Base-by-base conservation (phyloP, 2,888 invertebrate genomes). In the Villa cingulata region DNA sequence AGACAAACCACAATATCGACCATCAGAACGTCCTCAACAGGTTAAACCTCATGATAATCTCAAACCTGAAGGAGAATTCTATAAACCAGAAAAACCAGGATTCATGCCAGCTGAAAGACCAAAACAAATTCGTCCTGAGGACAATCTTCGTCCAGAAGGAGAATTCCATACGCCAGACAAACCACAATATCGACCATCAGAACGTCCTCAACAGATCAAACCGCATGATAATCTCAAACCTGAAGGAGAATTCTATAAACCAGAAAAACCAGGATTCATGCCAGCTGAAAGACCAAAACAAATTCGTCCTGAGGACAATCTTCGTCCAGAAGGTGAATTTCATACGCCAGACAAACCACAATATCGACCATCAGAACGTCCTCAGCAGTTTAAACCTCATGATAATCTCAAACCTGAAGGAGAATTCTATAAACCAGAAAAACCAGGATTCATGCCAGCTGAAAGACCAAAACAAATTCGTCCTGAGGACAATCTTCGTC, bases 321-420 rank as follows among this genome's bases (percentile, higher is more conserved):
- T 76, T 2, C 60, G 56, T n/a, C 72, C 73, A 0, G 74, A 75
- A 57, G 75, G 74, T 3, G 68, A 71, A 4, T 48, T 71, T 57
- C 40, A 72, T 44, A 54, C 57, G 6, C 73, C 70, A 0, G 60
- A 62, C 42, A 61, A 61, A 47, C 64, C 70, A n/a, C n/a, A n/a
- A n/a, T n/a, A n/a, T n/a, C n/a, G n/a, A n/a, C n/a, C n/a, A n/a
- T n/a, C n/a, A n/a, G n/a, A n/a, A n/a, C n/a, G n/a, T n/a, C n/a
- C n/a, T n/a, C n/a, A 59, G 37, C 70, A 64, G 19, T 68, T 70
- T 27, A 73, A 69, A 54, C 76, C 74, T 1, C 59, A 69, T 29
- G 78, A 79, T 52, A 78, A 77, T 57, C 59, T 75, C 0, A 66
- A 66, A 27, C 71, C 73, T 1, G 76, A 75, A 58, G 73, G 72